phyloP scores from a whole-genome alignment of 2,797 vertebrate species.

The Myotis findleyi region DNA sequence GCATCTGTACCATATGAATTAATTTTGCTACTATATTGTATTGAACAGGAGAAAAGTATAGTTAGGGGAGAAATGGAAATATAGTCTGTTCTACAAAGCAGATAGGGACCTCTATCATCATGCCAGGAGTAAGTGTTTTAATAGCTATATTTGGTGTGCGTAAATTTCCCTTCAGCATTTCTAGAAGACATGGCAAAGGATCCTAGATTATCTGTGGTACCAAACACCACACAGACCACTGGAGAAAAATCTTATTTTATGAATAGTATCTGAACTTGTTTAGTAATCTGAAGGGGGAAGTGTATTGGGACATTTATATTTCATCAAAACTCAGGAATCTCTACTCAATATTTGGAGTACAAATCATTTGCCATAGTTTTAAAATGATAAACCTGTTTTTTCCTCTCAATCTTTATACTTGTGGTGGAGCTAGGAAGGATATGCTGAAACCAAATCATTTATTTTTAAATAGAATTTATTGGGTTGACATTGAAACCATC shows the following conservation, averaged over 20 bases:
- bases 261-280: not conserved
- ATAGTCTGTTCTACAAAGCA: not conserved
- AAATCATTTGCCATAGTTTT: not conserved
- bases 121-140: not conserved
- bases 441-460: not conserved
- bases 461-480: not conserved
- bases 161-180: not conserved
- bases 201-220: not conserved
- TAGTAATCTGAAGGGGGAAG: not conserved
- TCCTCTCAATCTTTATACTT: not conserved
- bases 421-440: not conserved
- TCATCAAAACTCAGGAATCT: conserved; percentile 9
- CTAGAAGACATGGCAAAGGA: not conserved
- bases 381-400: not conserved
- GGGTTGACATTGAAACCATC: not conserved
- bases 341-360: not conserved
- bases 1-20: not conserved
- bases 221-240: not conserved
- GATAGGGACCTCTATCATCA: not conserved
- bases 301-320: not conserved
- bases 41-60: not conserved
- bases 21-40: conserved; percentile 9
- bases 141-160: not conserved
- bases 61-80: not conserved
- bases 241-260: conserved; percentile 20